Conservation (phyloP, 1,140 invertebrate species). For the Drosophila obscura region DNA sequence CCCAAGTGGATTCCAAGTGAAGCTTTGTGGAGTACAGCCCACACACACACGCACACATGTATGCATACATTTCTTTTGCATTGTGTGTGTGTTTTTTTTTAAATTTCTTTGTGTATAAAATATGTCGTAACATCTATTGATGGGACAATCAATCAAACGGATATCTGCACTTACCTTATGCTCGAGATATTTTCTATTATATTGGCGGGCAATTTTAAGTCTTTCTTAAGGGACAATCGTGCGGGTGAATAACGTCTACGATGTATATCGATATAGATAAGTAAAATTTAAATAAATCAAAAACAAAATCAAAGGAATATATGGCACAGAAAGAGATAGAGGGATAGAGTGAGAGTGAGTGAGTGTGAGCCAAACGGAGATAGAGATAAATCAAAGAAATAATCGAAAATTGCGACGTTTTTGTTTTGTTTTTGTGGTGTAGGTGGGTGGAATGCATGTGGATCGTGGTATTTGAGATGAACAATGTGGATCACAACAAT, state of each 20-base stretch:
- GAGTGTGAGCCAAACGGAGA: background rate
- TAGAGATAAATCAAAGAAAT: constrained; percentile 3
- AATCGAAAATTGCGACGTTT: background rate
- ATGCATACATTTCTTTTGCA: background rate
- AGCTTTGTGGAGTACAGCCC: no score
- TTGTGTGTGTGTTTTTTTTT: constrained; percentile 15
- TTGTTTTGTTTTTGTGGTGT: background rate
- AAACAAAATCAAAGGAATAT: constrained; percentile 20
- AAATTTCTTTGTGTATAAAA: constrained; percentile 18
- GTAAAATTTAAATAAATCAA: constrained; percentile 54
- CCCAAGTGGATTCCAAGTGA: no score
- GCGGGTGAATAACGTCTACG: constrained; percentile 91
- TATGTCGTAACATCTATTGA: constrained; percentile 17
- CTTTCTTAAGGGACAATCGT: constrained; percentile 90
- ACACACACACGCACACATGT: no score
- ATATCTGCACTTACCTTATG: constrained; percentile 87
- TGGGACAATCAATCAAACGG: constrained; percentile 7
- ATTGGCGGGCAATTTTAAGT: constrained; percentile 88
- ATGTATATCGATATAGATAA: constrained; percentile 60
- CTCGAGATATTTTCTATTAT: constrained; percentile 89
- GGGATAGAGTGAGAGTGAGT: background rate
- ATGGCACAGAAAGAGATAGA: constrained; percentile 15
- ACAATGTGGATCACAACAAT: background rate
- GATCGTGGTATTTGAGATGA: constrained; percentile 21
- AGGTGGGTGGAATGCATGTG: constrained; percentile 17